These are phyloP conservation scores for Anadara kagoshimensis DNA, from an alignment of 1,140 invertebrate species.

Conservation along the genomic window DNA sequence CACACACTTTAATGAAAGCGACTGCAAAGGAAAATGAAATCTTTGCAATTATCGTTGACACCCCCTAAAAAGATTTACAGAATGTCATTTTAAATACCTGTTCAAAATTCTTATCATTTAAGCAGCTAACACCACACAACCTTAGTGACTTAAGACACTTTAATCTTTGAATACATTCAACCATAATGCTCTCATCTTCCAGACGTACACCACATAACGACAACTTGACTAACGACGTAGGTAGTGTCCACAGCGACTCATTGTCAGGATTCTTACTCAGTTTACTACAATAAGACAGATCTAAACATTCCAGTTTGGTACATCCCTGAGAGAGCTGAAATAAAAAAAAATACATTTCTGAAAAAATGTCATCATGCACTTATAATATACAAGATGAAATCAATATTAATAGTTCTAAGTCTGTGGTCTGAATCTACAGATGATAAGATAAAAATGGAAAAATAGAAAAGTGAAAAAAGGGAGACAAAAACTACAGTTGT, in stretches of 20 bases:
- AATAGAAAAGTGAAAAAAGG: too few relatives aligned
- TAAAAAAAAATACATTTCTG: too few relatives aligned
- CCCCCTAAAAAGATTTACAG: too few relatives aligned
- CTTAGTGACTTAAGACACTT: conserved; percentile 49
- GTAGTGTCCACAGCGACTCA: conserved; percentile 62
- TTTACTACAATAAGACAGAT: conserved; percentile 66
- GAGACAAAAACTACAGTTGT: too few relatives aligned
- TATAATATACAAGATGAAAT: too few relatives aligned
- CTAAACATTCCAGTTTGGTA: conserved; percentile 55
- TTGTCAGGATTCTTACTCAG: conserved; percentile 50
- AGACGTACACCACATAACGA: conserved; percentile 65
- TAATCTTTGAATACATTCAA: conserved; percentile 62
- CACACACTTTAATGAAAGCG: too few relatives aligned
- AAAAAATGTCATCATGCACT: too few relatives aligned
- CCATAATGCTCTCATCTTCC: conserved; percentile 57
- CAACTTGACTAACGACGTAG: conserved; percentile 58
- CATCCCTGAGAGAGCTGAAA: conserved; percentile 64
- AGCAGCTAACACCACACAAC: conserved; percentile 65
- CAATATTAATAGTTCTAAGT: too few relatives aligned
- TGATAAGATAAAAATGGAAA: too few relatives aligned
- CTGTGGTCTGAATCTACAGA: too few relatives aligned
- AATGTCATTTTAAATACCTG: conserved; percentile 43
- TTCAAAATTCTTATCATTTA: conserved; percentile 62
- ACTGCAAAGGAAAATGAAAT: too few relatives aligned
- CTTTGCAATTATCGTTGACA: too few relatives aligned